Evolutionary conservation across 2,113 vertebrate genomes (phyloP).

Genomic region (Elephantulus edwardii): DNA sequence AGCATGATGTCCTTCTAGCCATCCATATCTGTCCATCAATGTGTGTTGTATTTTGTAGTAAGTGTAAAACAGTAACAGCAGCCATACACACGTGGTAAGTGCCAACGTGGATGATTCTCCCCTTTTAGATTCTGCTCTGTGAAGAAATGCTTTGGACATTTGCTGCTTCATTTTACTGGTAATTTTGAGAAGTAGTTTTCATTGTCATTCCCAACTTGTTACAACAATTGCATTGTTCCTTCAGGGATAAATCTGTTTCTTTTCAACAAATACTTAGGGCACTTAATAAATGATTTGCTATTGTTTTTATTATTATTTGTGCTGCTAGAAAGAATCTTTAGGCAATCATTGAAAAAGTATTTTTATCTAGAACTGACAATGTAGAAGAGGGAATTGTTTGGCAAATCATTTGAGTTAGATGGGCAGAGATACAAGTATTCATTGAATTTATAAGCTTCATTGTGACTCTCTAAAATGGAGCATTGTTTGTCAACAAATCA

Average conservation of each 20-base stretch:
- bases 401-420: slow-evolving; percentile 64
- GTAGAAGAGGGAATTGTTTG: slow-evolving; percentile 57
- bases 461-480: slow-evolving; percentile 72
- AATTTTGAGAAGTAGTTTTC: neutral
- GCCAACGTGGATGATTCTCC: neutral
- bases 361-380: slow-evolving; percentile 37
- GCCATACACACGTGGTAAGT: neutral
- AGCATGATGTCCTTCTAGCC: too few species aligned
- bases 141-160: neutral
- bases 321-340: slow-evolving; percentile 57
- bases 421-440: slow-evolving; percentile 73
- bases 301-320: slow-evolving; percentile 50
- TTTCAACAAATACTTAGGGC: slow-evolving; percentile 58
- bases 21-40: neutral
- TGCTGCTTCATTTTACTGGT: slow-evolving; percentile 16
- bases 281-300: slow-evolving; percentile 42
- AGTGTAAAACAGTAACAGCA: neutral
- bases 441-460: slow-evolving; percentile 72
- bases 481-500: slow-evolving; percentile 78
- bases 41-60: neutral
- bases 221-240: neutral
- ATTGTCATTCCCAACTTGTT: neutral
- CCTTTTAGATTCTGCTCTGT: neutral
- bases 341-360: slow-evolving; percentile 53
- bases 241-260: neutral